Percentiles rank a stretch among this genome's conserved stretches.
phyloP scores from a whole-genome alignment of 2,113 vertebrate species.

The Fulmarus glacialis region DNA sequence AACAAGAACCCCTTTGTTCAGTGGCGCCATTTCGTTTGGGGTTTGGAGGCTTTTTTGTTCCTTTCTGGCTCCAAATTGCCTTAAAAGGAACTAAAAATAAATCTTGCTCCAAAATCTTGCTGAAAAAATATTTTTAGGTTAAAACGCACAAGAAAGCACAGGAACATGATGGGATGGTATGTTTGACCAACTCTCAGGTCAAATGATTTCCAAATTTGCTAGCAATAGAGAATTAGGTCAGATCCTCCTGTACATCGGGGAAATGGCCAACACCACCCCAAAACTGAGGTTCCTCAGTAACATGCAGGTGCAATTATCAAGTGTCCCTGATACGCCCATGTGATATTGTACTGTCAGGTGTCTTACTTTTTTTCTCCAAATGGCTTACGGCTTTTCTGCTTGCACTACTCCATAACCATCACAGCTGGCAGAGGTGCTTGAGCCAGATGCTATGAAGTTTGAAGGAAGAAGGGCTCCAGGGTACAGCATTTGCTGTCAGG shows the following conservation, averaged over 20 bases:
- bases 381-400: background rate
- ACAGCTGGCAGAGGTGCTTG: background rate
- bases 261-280: background rate
- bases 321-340: rapidly evolving
- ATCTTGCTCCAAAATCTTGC: background rate
- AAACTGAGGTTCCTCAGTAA: background rate
- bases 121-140: background rate
- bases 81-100: conserved; percentile 7
- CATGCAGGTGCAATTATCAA: background rate
- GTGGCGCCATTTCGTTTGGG: background rate
- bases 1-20: conserved; percentile 45
- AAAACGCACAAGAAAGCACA: background rate
- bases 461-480: background rate
- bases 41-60: conserved; percentile 21
- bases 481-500: background rate
- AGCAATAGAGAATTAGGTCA: background rate
- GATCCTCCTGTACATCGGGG: background rate
- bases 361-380: background rate
- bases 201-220: background rate
- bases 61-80: conserved; percentile 25
- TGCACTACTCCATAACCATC: background rate
- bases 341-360: background rate
- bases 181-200: rapidly evolving
- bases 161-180: background rate
- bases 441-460: background rate